phyloP scores from a whole-genome alignment of 2,888 invertebrate species.

The Alviniconcha strummeri region DNA sequence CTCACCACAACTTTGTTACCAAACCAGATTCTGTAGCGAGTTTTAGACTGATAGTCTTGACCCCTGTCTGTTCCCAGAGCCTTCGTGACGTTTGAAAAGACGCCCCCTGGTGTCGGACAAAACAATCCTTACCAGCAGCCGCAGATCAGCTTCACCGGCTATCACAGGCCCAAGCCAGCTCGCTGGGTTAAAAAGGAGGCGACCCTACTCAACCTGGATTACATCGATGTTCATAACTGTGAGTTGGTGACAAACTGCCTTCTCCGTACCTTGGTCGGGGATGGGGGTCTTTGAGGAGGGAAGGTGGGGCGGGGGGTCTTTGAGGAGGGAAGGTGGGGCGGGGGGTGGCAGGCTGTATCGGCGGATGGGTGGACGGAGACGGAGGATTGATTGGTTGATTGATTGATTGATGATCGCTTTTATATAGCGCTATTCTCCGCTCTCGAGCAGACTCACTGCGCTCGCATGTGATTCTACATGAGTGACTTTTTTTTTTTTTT shows the following conservation, averaged over 20 bases:
- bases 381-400: no score
- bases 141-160: neutral
- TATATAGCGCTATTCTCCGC: no score
- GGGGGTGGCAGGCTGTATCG: neutral
- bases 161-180: neutral
- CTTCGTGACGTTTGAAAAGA: conserved; percentile 30
- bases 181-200: conserved; percentile 19
- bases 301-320: neutral
- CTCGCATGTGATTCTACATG: no score
- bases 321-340: neutral
- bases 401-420: no score
- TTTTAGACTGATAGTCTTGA: no score
- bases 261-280: neutral
- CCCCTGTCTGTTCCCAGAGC: conserved; percentile 1
- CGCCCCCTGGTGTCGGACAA: neutral
- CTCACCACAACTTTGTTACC: no score
- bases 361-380: no score
- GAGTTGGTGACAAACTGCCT: neutral
- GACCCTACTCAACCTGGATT: conserved; percentile 29
- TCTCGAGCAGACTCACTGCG: no score
- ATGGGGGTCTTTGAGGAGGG: neutral
- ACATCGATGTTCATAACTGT: conserved; percentile 34
- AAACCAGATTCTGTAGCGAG: no score
- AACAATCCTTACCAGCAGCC: neutral
- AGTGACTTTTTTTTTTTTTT: no score